A percentile compares a stretch with the other conserved stretches of the same genome.
Conservation (phyloP, 2,888 invertebrate species). For the Trichopoda pennipes region DNA sequence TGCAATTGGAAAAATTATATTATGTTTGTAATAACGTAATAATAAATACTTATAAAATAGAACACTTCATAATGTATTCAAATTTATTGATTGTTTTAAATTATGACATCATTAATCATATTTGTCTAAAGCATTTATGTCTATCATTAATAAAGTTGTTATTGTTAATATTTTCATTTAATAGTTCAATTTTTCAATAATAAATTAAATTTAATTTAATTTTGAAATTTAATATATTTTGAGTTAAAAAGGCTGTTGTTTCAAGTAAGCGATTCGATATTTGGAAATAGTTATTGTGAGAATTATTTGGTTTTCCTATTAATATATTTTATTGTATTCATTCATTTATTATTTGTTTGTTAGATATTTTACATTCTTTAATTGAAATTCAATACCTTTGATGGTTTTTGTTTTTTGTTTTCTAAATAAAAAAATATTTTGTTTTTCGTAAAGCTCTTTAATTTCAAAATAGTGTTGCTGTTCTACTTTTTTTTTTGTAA, state of each 20-base stretch:
- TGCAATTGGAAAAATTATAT: too few relatives aligned
- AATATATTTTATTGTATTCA: background rate
- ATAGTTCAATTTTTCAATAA: background rate
- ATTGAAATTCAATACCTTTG: constrained; percentile 53
- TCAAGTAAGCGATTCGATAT: constrained; percentile 21
- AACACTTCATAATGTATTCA: too few relatives aligned
- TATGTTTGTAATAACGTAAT: too few relatives aligned
- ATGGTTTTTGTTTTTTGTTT: constrained; percentile 11
- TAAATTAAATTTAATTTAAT: background rate
- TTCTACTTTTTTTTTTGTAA: constrained; percentile 7
- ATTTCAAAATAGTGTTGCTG: constrained; percentile 18
- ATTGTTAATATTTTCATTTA: too few relatives aligned
- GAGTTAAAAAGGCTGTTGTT: background rate
- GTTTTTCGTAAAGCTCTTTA: background rate
- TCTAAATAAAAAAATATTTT: background rate
- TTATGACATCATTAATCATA: too few relatives aligned
- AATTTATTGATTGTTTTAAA: too few relatives aligned
- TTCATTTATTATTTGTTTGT: constrained; percentile 18
- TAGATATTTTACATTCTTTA: constrained; percentile 27
- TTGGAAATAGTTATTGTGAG: background rate
- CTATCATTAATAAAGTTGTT: too few relatives aligned
- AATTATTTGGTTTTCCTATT: background rate
- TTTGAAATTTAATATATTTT: constrained; percentile 37
- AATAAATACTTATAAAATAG: too few relatives aligned
- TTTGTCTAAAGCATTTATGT: too few relatives aligned